Evolutionary conservation across 2,888 invertebrate species (phyloP).

Genomic region (Scelioninae gen. 1): DNA sequence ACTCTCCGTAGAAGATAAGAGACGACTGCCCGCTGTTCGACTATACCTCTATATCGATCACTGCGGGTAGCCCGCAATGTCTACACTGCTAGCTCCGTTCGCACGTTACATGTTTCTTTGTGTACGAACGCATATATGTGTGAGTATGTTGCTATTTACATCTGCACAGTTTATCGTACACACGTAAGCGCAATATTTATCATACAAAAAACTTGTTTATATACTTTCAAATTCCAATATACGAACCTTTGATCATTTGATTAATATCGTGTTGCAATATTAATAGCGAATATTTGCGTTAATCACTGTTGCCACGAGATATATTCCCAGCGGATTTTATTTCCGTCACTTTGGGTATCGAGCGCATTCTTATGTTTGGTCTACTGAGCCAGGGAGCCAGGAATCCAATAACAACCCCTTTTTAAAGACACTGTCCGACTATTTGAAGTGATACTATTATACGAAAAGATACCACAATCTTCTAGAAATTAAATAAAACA

Average conservation of each 20-base stretch:
- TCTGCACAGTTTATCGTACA: slow-evolving; percentile 24
- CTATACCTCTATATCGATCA: slow-evolving; percentile 63
- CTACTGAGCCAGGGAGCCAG: slow-evolving; percentile 43
- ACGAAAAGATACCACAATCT: slow-evolving; percentile 29
- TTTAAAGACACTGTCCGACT: slow-evolving; percentile 42
- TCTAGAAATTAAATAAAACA: slow-evolving; percentile 1
- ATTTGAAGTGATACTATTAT: slow-evolving; percentile 38
- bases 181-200: slow-evolving; percentile 9
- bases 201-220: background rate
- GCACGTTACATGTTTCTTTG: slow-evolving; percentile 35
- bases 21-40: slow-evolving; percentile 50
- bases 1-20: slow-evolving; percentile 54
- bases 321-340: slow-evolving; percentile 25
- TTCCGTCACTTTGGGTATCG: slow-evolving; percentile 44
- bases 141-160: slow-evolving; percentile 21
- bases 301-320: slow-evolving; percentile 26
- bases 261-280: slow-evolving; percentile 14
- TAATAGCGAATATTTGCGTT: slow-evolving; percentile 1
- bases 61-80: slow-evolving; percentile 51
- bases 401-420: slow-evolving; percentile 64
- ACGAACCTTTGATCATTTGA: slow-evolving; percentile 21
- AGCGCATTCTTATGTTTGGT: slow-evolving; percentile 60
- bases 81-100: slow-evolving; percentile 24
- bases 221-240: background rate
- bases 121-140: slow-evolving; percentile 14